Percentiles rank a stretch among this genome's conserved stretches.
Evolutionary conservation across 2,888 invertebrate species (phyloP).

Genomic region (Aelia acuminata): DNA sequence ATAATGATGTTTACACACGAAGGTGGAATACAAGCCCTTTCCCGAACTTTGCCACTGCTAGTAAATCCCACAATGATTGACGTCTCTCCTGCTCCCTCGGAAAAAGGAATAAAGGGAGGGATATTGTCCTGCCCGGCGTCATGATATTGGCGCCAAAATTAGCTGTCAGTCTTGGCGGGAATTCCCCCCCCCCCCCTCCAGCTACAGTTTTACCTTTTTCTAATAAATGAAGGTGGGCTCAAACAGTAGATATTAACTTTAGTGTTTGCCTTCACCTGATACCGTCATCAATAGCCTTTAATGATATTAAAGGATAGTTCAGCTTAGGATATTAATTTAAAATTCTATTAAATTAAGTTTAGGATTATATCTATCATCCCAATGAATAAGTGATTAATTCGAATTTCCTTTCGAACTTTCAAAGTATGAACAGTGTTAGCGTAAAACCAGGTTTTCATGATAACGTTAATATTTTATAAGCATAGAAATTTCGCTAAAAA

Average conservation of each 20-base stretch:
- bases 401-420: no score
- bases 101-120: conserved; percentile 23
- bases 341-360: no score
- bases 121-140: conserved; percentile 22
- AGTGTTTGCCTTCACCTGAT: neutral
- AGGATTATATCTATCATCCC: no score
- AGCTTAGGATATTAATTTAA: no score
- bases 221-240: conserved; percentile 1
- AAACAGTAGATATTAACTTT: neutral
- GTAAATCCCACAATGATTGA: conserved; percentile 29
- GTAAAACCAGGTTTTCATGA: no score
- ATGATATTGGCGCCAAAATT: conserved; percentile 42
- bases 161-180: conserved; percentile 45
- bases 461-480: no score
- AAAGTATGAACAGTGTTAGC: no score
- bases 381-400: no score
- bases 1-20: neutral
- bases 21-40: neutral
- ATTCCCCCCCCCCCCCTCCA: neutral
- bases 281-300: neutral
- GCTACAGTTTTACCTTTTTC: conserved; percentile 33
- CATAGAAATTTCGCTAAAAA: no score
- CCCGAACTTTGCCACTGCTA: neutral
- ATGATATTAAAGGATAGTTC: no score
- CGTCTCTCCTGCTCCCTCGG: neutral